Evolutionary conservation across 2,113 vertebrate species (phyloP).

Genomic region (Pachypanchax playfairii): DNA sequence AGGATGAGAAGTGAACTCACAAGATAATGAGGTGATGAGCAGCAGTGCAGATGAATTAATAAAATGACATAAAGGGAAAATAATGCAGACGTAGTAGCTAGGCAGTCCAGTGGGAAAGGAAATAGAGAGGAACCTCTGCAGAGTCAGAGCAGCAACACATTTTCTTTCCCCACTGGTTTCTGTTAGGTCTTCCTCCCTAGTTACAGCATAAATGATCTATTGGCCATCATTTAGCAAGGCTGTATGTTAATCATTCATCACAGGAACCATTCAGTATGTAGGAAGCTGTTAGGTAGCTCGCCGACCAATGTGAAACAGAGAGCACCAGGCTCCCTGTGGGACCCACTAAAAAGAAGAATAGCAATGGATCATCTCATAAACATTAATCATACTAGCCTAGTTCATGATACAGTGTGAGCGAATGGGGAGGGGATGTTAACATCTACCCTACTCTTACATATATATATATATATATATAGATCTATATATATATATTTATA

Average conservation of each 20-base stretch:
- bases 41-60: slow-evolving; percentile 7
- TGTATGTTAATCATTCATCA: slow-evolving; percentile 70
- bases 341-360: slow-evolving; percentile 32
- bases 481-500: too few species aligned
- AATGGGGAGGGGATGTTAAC: slow-evolving; percentile 27
- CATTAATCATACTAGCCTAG: slow-evolving; percentile 75
- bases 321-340: slow-evolving; percentile 50
- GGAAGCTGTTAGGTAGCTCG: slow-evolving; percentile 37
- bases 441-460: slow-evolving; percentile 4
- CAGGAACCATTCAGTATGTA: slow-evolving; percentile 36
- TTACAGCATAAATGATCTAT: slow-evolving; percentile 65
- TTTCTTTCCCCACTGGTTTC: slow-evolving; percentile 22
- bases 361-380: slow-evolving; percentile 56
- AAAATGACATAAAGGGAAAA: slow-evolving; percentile 4
- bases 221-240: slow-evolving; percentile 63
- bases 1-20: slow-evolving; percentile 15
- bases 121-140: not conserved
- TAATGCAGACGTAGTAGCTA: not conserved
- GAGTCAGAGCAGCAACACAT: not conserved
- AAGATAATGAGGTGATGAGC: slow-evolving; percentile 13
- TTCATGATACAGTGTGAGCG: slow-evolving; percentile 41
- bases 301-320: slow-evolving; percentile 44
- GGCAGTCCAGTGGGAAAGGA: slow-evolving; percentile 3
- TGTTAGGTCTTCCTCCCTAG: slow-evolving; percentile 53
- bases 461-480: too few species aligned